Evolutionary conservation across 2,797 vertebrate species (phyloP), one percentile per base, ranked within the genome.

Genomic region (Bucorvus abyssinicus): DNA sequence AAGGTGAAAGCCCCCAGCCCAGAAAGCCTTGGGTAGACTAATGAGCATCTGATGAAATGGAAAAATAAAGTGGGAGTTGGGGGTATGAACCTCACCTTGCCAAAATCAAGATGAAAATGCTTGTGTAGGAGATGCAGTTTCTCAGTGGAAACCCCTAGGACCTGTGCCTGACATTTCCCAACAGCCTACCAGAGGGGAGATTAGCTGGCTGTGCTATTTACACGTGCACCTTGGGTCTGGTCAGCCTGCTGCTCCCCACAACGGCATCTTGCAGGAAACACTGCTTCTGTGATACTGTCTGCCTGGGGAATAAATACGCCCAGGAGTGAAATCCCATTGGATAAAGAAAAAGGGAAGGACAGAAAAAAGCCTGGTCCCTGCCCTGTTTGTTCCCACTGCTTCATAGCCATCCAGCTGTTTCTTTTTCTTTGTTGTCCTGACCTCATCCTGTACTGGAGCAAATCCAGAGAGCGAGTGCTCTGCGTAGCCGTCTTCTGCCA

Each of bases 391-490:
- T 96, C 91, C 93, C 86, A 87, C 90, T 89, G 71, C 80, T 94
- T 69, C 3, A 6, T 53, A 87, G 87, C 57, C 82, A 92, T 89
- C 86, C 95, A 97, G 96, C 96, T 96, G 93, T 24, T 82, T 91
- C 84, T 93, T 93, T 83, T 67, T 23, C 80, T 79, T 68, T 84
- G 60, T 56, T 75, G 90, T 93, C 70, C 90, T 93, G 90, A 96
- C 94, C 92, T 96, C 94, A 96, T 97, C 86, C 67, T 13, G 5
- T 61, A 32, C 82, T 98, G 97, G 95, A 97, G 88, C 0, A 5
- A 70, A 82, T 93, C 95, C 97, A 98, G 94, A 75, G 87, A 96
- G 68, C 0, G 84, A 96, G 84, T 83, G 90, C 78, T 97, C 71
- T 65, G 87, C 89, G 95, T 95, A 79, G 70, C 90, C 6, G 36